Base-by-base conservation (phyloP, 2,797 vertebrate species). In the Pygocentrus nattereri region DNA sequence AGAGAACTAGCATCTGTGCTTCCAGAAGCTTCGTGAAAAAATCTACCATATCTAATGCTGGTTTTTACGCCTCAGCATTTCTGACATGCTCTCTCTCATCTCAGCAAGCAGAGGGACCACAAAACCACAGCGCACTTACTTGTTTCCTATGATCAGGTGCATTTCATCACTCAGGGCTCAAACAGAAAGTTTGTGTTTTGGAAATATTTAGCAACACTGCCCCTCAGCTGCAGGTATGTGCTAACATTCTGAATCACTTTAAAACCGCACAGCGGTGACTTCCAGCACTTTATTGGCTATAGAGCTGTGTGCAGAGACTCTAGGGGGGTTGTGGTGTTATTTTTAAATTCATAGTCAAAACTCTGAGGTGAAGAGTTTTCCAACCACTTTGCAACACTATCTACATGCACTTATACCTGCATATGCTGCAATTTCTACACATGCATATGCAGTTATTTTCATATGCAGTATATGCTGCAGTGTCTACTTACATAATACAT, bases 41-140 rank as follows among this genome's bases (percentile, higher is more conserved):
- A 25, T 13, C 25, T 2, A 61, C 30, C 30, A 64, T 18, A 64
- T 34, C 61, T 64, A 34, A 10, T 64, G 30, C 61, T 64, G 30
- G 27, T 64, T 64, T 64, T 19, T 4, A 19, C 5, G 30, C 7
- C 30, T 64, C 27, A 31, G 27, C 61, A 34, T 34, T 67, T 67
- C 7, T 67, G 18, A 38, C 18, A 10, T 19, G 30, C 31, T 65
- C 62, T 65, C 62, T 21, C 30, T 61, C 58, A 27, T 72, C 68
- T 64, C 59, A n/a, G 49, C 34, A 30, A 34, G 19, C 49, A 21
- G 58, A 62, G 15, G 41, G 54, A 67, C 71, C 79, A 68, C 79
- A 80, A 67, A 74, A 25, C 79, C 71, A 56, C 70, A 30, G 59
- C 13, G 16, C 21, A 11, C 41, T 61, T 27, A 49, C 25, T 44